Percentiles rank a stretch among this genome's conserved stretches.
These are phyloP conservation scores for Ommatoiulus sabulosus DNA, from an alignment of 2,888 invertebrate genomes.

Conservation along the genomic window DNA sequence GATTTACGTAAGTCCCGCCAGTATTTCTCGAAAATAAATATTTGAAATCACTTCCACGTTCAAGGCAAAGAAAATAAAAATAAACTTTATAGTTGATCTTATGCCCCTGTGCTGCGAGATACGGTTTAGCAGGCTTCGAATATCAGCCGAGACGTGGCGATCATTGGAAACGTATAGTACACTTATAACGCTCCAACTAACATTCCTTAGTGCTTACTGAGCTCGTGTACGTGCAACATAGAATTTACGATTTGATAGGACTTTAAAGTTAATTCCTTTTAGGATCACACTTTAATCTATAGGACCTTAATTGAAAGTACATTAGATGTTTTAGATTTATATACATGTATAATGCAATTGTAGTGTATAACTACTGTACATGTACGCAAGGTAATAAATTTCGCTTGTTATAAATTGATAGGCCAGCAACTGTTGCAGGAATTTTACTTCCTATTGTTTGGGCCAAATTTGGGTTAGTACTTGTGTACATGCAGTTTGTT, in stretches of 20 bases:
- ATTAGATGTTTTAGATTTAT: no score
- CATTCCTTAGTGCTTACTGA: no score
- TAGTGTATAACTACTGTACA: background rate
- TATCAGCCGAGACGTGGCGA: background rate
- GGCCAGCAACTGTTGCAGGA: background rate
- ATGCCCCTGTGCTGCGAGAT: background rate
- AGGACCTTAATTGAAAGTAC: no score
- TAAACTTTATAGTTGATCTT: background rate
- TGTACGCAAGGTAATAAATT: background rate
- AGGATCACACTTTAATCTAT: no score
- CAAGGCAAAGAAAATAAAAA: background rate
- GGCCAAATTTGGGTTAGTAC: background rate
- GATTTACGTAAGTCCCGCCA: background rate
- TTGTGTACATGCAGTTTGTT: background rate
- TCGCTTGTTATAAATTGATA: background rate
- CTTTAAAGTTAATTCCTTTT: no score
- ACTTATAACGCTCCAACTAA: no score
- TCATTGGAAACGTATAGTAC: background rate
- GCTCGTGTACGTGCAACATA: no score
- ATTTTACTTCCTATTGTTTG: background rate
- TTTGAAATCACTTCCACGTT: background rate
- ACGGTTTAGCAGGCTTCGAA: background rate
- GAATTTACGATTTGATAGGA: no score
- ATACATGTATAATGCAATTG: no score
- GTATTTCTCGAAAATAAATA: background rate